phyloP scores from a whole-genome alignment of 2,113 vertebrate genomes.

The Erythrolamprus reginae region DNA sequence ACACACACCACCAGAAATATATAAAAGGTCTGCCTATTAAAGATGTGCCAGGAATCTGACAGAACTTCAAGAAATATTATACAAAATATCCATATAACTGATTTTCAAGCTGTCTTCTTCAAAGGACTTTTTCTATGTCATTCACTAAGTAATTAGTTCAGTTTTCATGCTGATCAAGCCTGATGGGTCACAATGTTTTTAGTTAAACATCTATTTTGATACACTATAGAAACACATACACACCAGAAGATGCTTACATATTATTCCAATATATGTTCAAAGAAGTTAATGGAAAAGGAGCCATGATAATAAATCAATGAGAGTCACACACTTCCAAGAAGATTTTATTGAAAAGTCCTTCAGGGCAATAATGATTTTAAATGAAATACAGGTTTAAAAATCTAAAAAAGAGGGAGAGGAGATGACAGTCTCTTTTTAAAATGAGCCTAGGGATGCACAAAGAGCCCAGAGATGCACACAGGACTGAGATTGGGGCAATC shows the following conservation, averaged over 20 bases:
- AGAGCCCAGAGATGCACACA: background rate
- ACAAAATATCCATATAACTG: background rate
- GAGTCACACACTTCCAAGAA: background rate
- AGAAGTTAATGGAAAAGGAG: background rate
- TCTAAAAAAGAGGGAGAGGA: background rate
- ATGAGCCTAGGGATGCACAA: background rate
- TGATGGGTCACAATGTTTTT: background rate
- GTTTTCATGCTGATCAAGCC: background rate
- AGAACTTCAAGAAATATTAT: constrained; percentile 27
- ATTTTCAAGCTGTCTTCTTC: background rate
- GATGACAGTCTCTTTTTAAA: background rate
- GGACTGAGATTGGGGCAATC: background rate
- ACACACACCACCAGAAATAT: background rate
- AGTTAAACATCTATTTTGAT: background rate
- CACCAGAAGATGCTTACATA: background rate
- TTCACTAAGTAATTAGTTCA: background rate
- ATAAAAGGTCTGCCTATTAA: constrained; percentile 43
- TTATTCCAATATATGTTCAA: background rate
- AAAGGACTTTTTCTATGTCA: background rate
- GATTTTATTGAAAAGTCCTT: background rate
- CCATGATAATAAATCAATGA: background rate
- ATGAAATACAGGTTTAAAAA: background rate
- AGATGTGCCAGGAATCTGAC: constrained; percentile 27
- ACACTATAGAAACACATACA: background rate
- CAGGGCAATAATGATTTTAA: background rate